Evolutionary conservation across 2,113 vertebrate genomes (phyloP).

Genomic region (Phyllostomus discolor): DNA sequence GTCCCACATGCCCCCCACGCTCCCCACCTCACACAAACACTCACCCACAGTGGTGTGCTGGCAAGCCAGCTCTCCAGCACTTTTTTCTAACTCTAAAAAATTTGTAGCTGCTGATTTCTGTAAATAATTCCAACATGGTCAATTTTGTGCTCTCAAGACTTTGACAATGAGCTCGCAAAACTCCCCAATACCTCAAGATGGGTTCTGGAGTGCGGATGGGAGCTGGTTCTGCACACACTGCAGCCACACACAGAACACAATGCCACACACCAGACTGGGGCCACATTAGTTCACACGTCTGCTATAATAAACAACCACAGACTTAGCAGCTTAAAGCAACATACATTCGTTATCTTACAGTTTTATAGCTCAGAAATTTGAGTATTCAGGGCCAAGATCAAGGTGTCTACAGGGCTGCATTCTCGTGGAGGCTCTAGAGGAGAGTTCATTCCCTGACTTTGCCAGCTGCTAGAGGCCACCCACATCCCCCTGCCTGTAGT

Average conservation of each 20-base stretch:
- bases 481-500: rapidly evolving
- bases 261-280: not conserved
- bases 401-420: not conserved
- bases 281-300: not conserved
- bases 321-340: not conserved
- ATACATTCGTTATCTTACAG: not conserved
- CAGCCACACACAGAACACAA: too few relatives aligned
- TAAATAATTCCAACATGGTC: not conserved
- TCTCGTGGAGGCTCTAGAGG: not conserved
- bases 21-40: not conserved
- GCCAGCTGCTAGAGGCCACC: not conserved
- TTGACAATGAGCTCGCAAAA: not conserved
- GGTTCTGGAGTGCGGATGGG: not conserved
- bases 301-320: not conserved
- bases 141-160: not conserved
- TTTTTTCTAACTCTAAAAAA: not conserved
- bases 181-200: not conserved
- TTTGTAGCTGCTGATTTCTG: not conserved
- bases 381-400: too few relatives aligned
- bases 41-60: not conserved
- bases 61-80: not conserved
- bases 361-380: not conserved
- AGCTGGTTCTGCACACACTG: not conserved
- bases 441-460: not conserved
- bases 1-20: not conserved